Evolutionary conservation across 2,888 invertebrate genomes (phyloP).

Genomic region (Epinotia ramella): DNA sequence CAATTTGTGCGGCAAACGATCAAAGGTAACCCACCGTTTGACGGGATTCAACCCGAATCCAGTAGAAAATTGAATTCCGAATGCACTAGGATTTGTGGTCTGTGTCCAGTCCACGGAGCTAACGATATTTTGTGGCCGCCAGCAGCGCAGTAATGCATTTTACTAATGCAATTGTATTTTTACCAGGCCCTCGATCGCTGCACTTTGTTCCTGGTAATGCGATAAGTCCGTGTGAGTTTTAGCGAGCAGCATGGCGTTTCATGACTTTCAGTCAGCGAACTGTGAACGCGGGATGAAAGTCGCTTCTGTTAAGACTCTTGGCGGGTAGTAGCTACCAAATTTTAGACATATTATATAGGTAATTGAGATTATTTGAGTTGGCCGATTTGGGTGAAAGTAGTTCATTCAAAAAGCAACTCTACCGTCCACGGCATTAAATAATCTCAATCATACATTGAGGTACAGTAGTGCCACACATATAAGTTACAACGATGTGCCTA

Average conservation of each 20-base stretch:
- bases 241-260: not conserved
- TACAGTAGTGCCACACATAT: too few species aligned
- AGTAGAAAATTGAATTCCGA: constrained; percentile 18
- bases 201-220: constrained; percentile 1
- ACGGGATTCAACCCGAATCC: constrained; percentile 27
- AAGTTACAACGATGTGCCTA: too few species aligned
- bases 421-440: too few species aligned
- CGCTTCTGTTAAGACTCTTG: too few species aligned
- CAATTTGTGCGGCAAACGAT: not conserved
- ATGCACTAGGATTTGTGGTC: constrained; percentile 4
- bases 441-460: too few species aligned
- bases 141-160: not conserved
- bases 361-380: too few species aligned
- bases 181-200: not conserved
- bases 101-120: constrained; percentile 10
- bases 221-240: not conserved
- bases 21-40: constrained; percentile 33
- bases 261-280: too few species aligned
- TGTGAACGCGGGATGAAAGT: too few species aligned
- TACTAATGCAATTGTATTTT: constrained; percentile 6
- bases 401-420: too few species aligned
- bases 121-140: constrained; percentile 17
- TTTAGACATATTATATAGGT: too few species aligned
- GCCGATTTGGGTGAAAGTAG: too few species aligned
- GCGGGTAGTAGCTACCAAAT: too few species aligned